Base-by-base conservation (phyloP, 2,797 vertebrate species). In the Aratinga solstitialis region DNA sequence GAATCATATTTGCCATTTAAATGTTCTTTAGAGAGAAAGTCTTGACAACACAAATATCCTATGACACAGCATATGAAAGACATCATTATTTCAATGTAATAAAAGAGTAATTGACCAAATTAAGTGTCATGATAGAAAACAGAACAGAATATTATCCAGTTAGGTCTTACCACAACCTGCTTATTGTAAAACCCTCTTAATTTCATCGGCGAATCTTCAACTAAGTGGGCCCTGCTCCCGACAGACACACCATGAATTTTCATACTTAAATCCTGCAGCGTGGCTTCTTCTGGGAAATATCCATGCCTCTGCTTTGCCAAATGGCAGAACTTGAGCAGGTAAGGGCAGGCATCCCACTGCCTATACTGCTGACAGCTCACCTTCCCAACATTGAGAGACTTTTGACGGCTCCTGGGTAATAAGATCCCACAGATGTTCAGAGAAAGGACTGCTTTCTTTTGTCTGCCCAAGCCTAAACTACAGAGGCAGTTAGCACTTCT, bases 61-160 rank as follows among this genome's bases (percentile, higher is more conserved):
- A 22, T 50, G 36, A 43, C 54, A 61, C 3, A 42, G 32, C 24
- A 30, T 66, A 62, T 72, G 34, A 91, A 91, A 95, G 23, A 66
- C 34, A 89, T 71, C 16, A 68, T 89, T 83, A 86, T 78, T 94
- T 91, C 80, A 36, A 83, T 56, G 13, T 78, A 90, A 89, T 73
- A 93, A 58, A 91, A 15, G 10, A 84, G 5, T 67, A 95, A 92
- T 72, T 87, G 36, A 76, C n/a, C 81, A 81, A 87, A 92, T 84
- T 22, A 75, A 84, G 63, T 61, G 32, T 72, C 54, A 29, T 61
- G 68, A 79, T 38, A 66, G 61, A 85, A 90, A 78, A 4, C 45
- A 83, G 72, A 95, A 66, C 21, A 56, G 51, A 80, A 27, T 38
- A 77, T 89, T 89, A 93, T 88, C 23, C 20, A 61, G 24, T 79